These are phyloP conservation scores for Tretioscincus oriximinensis DNA, from an alignment of 2,113 vertebrate species.

Conservation along the genomic window DNA sequence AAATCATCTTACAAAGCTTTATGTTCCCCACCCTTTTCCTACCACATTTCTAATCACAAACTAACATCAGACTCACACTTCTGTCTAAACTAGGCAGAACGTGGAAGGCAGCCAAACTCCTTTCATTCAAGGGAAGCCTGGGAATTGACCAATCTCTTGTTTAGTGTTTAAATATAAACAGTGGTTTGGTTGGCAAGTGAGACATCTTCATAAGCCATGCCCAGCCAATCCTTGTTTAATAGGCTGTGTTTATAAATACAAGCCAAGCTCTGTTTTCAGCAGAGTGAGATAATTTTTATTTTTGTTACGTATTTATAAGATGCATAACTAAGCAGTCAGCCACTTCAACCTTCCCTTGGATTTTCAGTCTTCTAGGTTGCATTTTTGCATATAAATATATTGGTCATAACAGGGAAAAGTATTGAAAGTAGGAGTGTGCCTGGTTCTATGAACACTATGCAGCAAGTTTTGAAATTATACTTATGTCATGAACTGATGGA, in stretches of 20 bases:
- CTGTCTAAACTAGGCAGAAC: neutral
- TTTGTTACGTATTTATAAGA: slow-evolving; percentile 19
- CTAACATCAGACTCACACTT: slow-evolving; percentile 5
- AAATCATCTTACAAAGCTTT: neutral
- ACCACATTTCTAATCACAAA: slow-evolving; percentile 7
- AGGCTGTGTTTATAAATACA: neutral
- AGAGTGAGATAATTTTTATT: neutral
- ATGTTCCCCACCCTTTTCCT: neutral
- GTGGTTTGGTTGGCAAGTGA: neutral
- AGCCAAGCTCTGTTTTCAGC: slow-evolving; percentile 1
- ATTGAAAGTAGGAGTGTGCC: neutral
- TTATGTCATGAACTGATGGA: neutral
- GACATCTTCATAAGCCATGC: neutral
- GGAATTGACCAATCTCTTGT: neutral
- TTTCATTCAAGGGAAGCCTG: slow-evolving; percentile 5
- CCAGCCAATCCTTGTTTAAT: neutral
- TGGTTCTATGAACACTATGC: neutral
- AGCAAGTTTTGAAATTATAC: neutral
- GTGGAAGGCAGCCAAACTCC: neutral
- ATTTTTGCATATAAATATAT: neutral
- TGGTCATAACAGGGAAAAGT: slow-evolving; percentile 4
- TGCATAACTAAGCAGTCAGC: neutral
- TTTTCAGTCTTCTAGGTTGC: neutral
- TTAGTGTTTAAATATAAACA: neutral
- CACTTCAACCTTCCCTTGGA: slow-evolving; percentile 1